Percentiles rank a stretch among this genome's conserved stretches.
phyloP scores from a whole-genome alignment of 2,797 vertebrate genomes.

The Labroides dimidiatus region DNA sequence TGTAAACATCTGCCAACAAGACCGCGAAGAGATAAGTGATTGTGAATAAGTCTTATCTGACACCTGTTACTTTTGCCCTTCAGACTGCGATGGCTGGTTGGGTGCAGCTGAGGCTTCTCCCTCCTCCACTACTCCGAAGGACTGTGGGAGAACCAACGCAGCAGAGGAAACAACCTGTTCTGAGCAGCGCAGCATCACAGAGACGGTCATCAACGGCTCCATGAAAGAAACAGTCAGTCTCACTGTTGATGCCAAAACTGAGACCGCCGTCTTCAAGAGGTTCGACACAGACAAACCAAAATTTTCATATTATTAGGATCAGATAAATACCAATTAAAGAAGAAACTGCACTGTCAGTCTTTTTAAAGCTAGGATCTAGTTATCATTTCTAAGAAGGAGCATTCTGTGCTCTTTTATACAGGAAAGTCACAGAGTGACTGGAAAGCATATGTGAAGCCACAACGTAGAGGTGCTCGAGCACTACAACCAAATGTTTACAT shows the following conservation, averaged over 20 bases:
- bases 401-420: background rate
- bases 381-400: background rate
- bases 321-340: background rate
- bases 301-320: background rate
- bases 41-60: background rate
- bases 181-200: constrained; percentile 92
- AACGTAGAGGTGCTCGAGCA: background rate
- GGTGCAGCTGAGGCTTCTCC: constrained; percentile 42
- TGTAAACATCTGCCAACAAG: no score
- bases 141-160: constrained; percentile 84
- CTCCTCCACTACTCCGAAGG: constrained; percentile 76
- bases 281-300: constrained; percentile 68
- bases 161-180: constrained; percentile 81
- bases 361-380: no score
- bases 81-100: constrained; percentile 81
- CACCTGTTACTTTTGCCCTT: background rate
- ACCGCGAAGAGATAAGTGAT: background rate
- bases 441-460: background rate
- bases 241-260: constrained; percentile 99
- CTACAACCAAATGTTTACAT: background rate
- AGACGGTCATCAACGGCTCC: constrained; percentile 98
- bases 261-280: constrained; percentile 99
- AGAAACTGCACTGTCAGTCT: background rate
- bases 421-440: background rate
- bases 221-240: constrained; percentile 99